A percentile compares a stretch with the other conserved stretches of the same genome.
Evolutionary conservation across 2,888 invertebrate genomes (phyloP).

Genomic region (Salpingus planirostris): DNA sequence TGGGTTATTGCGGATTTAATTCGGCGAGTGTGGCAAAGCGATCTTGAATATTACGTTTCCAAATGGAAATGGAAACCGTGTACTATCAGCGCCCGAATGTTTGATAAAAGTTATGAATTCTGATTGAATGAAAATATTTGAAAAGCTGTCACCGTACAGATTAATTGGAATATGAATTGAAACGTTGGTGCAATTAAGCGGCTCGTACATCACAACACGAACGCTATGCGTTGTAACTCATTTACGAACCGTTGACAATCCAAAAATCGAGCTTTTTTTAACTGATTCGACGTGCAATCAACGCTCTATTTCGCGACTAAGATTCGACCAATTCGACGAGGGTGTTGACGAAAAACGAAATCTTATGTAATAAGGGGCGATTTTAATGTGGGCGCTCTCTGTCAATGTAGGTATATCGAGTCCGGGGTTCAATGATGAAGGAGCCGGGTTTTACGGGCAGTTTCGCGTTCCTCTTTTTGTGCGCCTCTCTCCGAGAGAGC

Average conservation of each 20-base stretch:
- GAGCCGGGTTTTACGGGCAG: conserved; percentile 20
- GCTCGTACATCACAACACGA: conserved; percentile 11
- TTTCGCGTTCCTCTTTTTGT: conserved; percentile 21
- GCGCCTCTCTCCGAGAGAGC: conserved; percentile 10
- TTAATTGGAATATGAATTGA: conserved; percentile 26
- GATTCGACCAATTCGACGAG: too few relatives aligned
- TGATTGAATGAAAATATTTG: conserved; percentile 27
- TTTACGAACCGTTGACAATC: conserved; percentile 4
- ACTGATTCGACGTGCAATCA: too few relatives aligned
- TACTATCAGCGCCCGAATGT: conserved; percentile 13
- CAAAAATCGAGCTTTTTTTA: neutral
- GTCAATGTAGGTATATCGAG: conserved; percentile 22
- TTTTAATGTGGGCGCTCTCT: conserved; percentile 5
- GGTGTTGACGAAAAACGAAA: conserved; percentile 5
- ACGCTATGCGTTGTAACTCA: conserved; percentile 8
- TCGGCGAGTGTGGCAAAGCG: too few relatives aligned
- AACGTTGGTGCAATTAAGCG: conserved; percentile 18
- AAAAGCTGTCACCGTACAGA: conserved; percentile 24
- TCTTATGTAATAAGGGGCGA: conserved; percentile 4
- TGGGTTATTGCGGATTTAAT: too few relatives aligned
- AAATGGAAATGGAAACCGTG: neutral
- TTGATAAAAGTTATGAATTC: conserved; percentile 22
- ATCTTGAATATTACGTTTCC: too few relatives aligned
- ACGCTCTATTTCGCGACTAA: too few relatives aligned
- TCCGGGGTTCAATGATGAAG: conserved; percentile 20